Conservation (phyloP, 2,113 vertebrate species). For the Stomatorhinus ivindoensis region DNA sequence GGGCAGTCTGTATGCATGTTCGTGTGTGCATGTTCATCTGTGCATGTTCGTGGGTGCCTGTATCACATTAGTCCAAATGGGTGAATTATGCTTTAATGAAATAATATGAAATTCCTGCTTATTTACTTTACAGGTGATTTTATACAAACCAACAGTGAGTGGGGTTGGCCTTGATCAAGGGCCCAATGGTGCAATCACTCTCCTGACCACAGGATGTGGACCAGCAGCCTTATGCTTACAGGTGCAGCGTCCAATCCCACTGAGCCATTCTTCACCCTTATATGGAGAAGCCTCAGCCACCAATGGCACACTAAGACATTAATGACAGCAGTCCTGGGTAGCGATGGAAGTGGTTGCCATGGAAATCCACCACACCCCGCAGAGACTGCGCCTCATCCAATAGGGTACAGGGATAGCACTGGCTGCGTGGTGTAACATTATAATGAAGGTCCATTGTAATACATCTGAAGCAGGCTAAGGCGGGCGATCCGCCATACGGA, state of each 20-base stretch:
- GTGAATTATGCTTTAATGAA: not conserved
- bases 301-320: not conserved
- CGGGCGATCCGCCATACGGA: not conserved
- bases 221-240: not conserved
- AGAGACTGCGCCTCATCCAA: not conserved
- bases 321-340: not conserved
- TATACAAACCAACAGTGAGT: not conserved
- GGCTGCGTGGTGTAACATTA: not conserved
- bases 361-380: not conserved
- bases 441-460: not conserved
- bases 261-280: not conserved
- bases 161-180: not conserved
- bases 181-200: not conserved
- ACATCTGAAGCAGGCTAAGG: not conserved
- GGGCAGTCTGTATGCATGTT: not conserved
- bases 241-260: not conserved
- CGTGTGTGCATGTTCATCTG: too few species aligned
- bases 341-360: not conserved
- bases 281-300: not conserved
- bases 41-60: not conserved
- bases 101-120: not conserved
- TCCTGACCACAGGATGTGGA: not conserved
- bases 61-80: not conserved
- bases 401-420: not conserved
- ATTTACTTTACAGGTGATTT: not conserved